phyloP scores from a whole-genome alignment of 2,888 invertebrate genomes.

The Andrena bicolor region DNA sequence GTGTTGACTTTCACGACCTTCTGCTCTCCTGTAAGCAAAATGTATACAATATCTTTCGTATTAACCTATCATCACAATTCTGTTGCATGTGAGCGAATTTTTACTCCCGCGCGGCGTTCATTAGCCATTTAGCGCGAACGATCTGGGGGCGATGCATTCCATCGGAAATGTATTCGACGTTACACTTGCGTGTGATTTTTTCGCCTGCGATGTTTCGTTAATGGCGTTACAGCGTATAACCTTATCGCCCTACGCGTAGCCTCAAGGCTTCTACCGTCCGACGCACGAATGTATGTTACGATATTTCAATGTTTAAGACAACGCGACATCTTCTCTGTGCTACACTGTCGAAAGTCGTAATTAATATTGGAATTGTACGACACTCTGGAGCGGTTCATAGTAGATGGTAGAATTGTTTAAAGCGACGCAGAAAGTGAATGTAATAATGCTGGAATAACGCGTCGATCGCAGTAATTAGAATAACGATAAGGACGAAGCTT shows the following conservation, averaged over 20 bases:
- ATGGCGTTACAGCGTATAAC: constrained; percentile 37
- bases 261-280: not conserved
- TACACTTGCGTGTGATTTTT: not conserved
- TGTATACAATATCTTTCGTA: constrained; percentile 65
- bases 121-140: not conserved
- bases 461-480: not conserved
- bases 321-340: not conserved
- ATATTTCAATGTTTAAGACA: not conserved
- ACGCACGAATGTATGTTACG: constrained; percentile 5
- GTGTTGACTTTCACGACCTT: constrained; percentile 96
- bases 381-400: not conserved
- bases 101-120: not conserved
- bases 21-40: constrained; percentile 92
- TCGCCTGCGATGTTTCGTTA: not conserved
- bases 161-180: not conserved
- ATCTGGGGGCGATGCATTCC: not conserved
- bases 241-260: constrained; percentile 30
- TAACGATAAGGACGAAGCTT: not conserved
- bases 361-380: constrained; percentile 54
- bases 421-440: no score
- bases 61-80: constrained; percentile 66
- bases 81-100: constrained; percentile 40
- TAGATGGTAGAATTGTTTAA: not conserved
- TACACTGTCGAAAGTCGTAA: constrained; percentile 43
- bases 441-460: not conserved